phyloP scores from a whole-genome alignment of 2,113 vertebrate species.

The Orthochromis indermauri region DNA sequence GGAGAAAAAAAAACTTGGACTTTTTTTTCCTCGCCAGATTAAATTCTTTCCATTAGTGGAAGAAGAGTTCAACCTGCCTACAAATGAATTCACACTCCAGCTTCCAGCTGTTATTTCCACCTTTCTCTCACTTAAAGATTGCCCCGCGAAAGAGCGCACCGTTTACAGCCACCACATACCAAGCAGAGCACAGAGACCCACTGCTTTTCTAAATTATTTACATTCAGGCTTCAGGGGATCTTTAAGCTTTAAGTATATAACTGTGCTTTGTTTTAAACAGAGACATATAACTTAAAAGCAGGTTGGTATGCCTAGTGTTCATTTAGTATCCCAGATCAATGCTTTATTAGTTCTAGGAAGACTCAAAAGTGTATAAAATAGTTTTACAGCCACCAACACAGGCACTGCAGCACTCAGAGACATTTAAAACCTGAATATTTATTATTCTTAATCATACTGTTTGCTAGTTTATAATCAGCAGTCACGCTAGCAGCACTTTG shows the following conservation, averaged over 20 bases:
- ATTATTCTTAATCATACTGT: not conserved
- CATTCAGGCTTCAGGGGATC: not conserved
- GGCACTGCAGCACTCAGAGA: not conserved
- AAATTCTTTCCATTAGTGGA: not conserved
- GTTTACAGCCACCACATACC: not conserved
- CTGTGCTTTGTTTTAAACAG: not conserved
- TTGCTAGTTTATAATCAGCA: not conserved
- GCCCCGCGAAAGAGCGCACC: not conserved
- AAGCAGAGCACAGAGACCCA: not conserved
- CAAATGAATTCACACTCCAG: not conserved
- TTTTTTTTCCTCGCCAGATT: not conserved
- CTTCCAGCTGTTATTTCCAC: not conserved
- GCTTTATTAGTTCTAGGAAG: not conserved
- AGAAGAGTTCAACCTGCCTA: not conserved
- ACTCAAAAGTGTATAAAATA: not conserved
- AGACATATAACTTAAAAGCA: not conserved
- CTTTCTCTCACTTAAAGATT: not conserved
- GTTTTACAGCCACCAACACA: not conserved
- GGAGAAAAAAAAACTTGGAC: not conserved
- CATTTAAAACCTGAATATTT: not conserved
- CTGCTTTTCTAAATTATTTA: conserved; percentile 30
- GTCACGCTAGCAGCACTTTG: not conserved
- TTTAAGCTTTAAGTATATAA: not conserved
- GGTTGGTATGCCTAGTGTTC: not conserved
- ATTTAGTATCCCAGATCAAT: not conserved